Evolutionary conservation across 2,888 invertebrate species (phyloP).

Genomic region (Sepiola atlantica): DNA sequence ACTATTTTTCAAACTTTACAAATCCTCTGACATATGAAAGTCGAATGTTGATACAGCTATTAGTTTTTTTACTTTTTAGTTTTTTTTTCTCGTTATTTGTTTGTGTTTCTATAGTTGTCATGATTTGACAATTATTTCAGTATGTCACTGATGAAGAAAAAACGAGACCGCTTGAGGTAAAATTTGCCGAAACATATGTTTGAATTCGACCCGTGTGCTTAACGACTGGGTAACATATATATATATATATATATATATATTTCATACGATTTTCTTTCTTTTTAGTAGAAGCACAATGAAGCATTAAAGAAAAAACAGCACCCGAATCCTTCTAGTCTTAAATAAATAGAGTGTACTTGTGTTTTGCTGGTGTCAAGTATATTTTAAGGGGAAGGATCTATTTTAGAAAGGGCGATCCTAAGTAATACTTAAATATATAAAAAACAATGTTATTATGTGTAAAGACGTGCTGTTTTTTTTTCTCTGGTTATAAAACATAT

Average conservation of each 20-base stretch:
- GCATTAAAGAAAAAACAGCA: neutral
- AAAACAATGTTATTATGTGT: neutral
- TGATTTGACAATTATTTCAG: neutral
- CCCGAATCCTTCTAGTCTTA: neutral
- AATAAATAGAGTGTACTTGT: neutral
- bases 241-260: no score
- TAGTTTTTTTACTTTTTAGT: no score
- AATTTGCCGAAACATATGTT: neutral
- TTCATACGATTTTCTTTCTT: no score
- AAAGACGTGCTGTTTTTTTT: neutral
- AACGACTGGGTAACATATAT: no score
- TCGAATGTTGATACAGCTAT: no score
- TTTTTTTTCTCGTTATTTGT: no score
- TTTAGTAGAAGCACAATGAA: neutral
- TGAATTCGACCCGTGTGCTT: neutral
- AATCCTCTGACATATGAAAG: no score
- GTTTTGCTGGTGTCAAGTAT: neutral
- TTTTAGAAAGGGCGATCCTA: neutral
- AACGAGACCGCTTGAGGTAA: neutral
- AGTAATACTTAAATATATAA: neutral
- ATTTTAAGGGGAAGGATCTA: neutral
- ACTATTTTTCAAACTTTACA: no score
- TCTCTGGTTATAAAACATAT: neutral
- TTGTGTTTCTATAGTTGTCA: neutral
- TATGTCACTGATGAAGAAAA: no score